These are phyloP conservation scores for Nyleta sp. DNA, from an alignment of 2,888 invertebrate genomes.

Conservation along the genomic window DNA sequence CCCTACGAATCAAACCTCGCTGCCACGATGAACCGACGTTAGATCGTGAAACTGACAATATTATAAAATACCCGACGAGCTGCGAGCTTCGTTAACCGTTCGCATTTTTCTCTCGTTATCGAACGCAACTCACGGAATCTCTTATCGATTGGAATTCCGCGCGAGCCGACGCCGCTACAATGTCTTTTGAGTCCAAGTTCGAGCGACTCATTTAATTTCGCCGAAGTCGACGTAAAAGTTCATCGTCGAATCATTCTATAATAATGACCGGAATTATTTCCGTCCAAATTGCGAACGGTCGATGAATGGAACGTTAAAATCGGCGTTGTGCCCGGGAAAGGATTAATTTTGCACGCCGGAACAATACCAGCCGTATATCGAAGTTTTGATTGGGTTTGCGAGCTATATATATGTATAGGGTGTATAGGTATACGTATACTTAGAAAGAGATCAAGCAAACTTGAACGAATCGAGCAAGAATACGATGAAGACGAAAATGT, in stretches of 20 bases:
- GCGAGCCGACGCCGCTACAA: constrained; percentile 14
- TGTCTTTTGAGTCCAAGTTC: constrained; percentile 19
- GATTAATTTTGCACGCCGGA: constrained; percentile 66
- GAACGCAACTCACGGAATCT: constrained; percentile 35
- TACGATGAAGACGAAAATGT: not conserved
- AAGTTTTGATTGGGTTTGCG: constrained; percentile 69
- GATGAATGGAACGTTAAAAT: constrained; percentile 61
- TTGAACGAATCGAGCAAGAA: constrained; percentile 9
- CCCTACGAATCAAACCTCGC: too few relatives aligned
- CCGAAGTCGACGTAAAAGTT: constrained; percentile 32
- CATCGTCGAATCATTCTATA: constrained; percentile 28
- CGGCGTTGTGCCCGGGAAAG: constrained; percentile 38
- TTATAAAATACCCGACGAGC: constrained; percentile 11
- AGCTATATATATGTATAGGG: constrained; percentile 5
- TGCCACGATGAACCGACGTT: too few relatives aligned
- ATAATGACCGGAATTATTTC: constrained; percentile 54
- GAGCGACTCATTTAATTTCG: constrained; percentile 27
- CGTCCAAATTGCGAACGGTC: constrained; percentile 28
- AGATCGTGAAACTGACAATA: not conserved
- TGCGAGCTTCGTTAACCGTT: too few relatives aligned
- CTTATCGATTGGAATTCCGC: constrained; percentile 39
- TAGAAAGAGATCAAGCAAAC: constrained; percentile 24
- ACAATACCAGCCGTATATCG: constrained; percentile 68
- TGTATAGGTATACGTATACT: not conserved
- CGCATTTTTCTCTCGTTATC: constrained; percentile 40